phyloP scores from a whole-genome alignment of 2,113 vertebrate genomes.

The Athene cunicularia region DNA sequence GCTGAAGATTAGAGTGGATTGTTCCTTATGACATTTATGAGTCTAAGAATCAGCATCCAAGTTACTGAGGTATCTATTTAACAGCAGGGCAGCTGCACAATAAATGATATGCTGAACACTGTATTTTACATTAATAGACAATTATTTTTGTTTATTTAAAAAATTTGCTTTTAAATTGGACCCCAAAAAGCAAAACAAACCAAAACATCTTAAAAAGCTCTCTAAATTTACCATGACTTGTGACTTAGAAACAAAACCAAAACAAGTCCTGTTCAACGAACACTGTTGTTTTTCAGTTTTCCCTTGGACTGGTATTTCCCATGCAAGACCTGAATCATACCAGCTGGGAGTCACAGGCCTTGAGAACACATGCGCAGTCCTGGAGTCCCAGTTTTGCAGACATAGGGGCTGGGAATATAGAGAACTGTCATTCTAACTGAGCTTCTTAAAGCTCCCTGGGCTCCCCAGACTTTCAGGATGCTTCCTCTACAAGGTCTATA shows the following conservation, averaged over 20 bases:
- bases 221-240: not conserved
- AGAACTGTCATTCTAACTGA: not conserved
- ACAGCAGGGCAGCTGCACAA: not conserved
- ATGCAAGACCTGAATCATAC: not conserved
- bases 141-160: not conserved
- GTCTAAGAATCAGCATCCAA: not conserved
- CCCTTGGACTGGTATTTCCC: not conserved
- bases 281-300: not conserved
- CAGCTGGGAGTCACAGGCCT: not conserved
- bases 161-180: not conserved
- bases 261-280: not conserved
- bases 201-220: not conserved
- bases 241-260: not conserved
- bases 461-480: not conserved
- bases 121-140: not conserved
- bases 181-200: accelerated
- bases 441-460: not conserved
- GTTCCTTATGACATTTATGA: not conserved
- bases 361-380: not conserved
- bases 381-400: not conserved
- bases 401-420: not conserved
- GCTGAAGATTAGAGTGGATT: not conserved
- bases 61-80: not conserved
- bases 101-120: not conserved
- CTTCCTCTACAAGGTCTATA: not conserved